A percentile compares a stretch with the other conserved stretches of the same genome.
These are phyloP conservation scores for Rugalucina vietnamica DNA, from an alignment of 2,888 invertebrate species.

Conservation along the genomic window DNA sequence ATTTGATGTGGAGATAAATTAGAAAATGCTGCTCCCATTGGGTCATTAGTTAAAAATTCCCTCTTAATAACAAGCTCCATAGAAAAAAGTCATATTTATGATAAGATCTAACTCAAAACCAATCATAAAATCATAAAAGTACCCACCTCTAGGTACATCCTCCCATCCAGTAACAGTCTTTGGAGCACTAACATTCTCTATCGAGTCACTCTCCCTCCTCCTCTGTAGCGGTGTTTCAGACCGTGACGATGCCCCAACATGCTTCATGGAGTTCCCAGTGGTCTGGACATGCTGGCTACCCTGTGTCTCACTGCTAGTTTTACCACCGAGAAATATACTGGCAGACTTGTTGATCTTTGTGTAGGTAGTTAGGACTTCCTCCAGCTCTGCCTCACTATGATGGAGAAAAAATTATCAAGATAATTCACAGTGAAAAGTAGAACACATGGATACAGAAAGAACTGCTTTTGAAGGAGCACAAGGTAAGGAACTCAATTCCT, in stretches of 20 bases:
- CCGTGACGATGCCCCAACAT: slow-evolving; percentile 53
- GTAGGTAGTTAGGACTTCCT: slow-evolving; percentile 83
- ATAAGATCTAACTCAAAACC: no score
- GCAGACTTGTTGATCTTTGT: slow-evolving; percentile 84
- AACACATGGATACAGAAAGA: no score
- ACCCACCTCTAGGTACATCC: slow-evolving; percentile 66
- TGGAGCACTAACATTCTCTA: slow-evolving; percentile 32
- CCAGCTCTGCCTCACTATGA: slow-evolving; percentile 82
- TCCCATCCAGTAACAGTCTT: slow-evolving; percentile 65
- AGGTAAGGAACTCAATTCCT: no score
- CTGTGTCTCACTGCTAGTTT: slow-evolving; percentile 46
- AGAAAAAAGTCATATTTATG: no score
- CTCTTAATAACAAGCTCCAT: no score
- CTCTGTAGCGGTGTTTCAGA: slow-evolving; percentile 52
- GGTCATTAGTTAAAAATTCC: no score
- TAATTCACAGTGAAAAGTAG: no score
- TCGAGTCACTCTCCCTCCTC: slow-evolving; percentile 54
- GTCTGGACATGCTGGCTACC: slow-evolving; percentile 55
- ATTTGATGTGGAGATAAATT: no score
- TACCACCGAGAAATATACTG: slow-evolving; percentile 82
- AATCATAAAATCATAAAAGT: no score
- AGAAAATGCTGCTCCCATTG: no score
- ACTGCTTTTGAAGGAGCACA: no score
- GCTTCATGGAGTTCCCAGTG: slow-evolving; percentile 62
- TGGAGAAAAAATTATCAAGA: no score